Evolutionary conservation across 2,888 invertebrate species (phyloP).

Genomic region (Mechanitis mazaeus): DNA sequence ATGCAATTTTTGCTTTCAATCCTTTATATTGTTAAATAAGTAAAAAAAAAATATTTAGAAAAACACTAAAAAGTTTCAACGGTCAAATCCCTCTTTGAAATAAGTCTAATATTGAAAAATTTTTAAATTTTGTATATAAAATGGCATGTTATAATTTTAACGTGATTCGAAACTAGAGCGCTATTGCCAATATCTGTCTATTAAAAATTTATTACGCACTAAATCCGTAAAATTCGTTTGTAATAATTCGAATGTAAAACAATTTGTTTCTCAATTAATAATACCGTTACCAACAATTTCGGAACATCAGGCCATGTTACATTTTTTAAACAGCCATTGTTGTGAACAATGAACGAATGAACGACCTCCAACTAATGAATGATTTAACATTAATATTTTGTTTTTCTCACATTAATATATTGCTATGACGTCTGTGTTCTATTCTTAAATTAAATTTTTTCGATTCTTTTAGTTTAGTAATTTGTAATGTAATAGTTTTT

Average conservation of each 20-base stretch:
- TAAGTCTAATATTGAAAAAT: too few relatives aligned
- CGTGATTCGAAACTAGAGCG: conserved; percentile 21
- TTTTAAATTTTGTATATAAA: not conserved
- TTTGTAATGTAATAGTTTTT: too few relatives aligned
- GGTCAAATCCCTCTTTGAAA: too few relatives aligned
- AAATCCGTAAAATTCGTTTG: conserved; percentile 18
- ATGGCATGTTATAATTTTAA: conserved; percentile 16
- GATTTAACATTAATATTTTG: too few relatives aligned
- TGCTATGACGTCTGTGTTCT: too few relatives aligned
- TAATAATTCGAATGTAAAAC: conserved; percentile 16
- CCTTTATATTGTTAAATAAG: too few relatives aligned
- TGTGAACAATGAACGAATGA: too few relatives aligned
- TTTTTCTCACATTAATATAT: too few relatives aligned
- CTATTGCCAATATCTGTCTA: conserved; percentile 22
- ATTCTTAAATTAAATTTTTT: too few relatives aligned
- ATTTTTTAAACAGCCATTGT: not conserved
- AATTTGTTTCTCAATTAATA: conserved; percentile 22
- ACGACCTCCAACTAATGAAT: too few relatives aligned
- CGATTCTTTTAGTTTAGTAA: too few relatives aligned
- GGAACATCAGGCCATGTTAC: not conserved
- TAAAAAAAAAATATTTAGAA: not conserved
- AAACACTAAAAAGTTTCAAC: not conserved
- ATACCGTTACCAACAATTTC: conserved; percentile 17
- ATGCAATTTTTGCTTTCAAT: too few relatives aligned
- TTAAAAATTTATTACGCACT: conserved; percentile 21